Percentiles rank a stretch among this genome's conserved stretches.
Conservation (phyloP, 2,888 invertebrate genomes). For the Cheilosia scutellata region DNA sequence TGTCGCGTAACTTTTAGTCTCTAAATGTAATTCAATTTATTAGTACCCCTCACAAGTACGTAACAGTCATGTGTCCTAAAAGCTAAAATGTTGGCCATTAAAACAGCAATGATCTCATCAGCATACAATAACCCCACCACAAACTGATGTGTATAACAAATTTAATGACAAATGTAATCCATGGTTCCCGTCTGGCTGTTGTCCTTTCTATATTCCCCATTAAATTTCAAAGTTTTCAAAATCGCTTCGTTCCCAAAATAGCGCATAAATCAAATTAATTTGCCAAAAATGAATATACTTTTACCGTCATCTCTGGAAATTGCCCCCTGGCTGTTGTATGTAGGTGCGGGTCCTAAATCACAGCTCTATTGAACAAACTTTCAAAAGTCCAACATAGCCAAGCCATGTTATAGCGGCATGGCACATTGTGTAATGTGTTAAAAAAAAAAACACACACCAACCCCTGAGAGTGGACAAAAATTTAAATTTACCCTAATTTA, state of each 20-base stretch:
- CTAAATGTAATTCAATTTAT: no score
- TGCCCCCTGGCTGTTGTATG: neutral
- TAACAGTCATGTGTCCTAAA: no score
- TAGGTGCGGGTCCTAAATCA: neutral
- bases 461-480: slow-evolving; percentile 13
- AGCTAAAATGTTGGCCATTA: no score
- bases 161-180: slow-evolving; percentile 1
- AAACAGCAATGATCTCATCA: no score
- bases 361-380: neutral
- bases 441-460: neutral
- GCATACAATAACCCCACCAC: no score
- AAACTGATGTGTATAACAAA: no score
- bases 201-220: neutral
- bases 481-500: slow-evolving; percentile 51
- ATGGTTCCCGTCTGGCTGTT: neutral
- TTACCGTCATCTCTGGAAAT: neutral
- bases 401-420: neutral
- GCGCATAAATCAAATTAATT: slow-evolving; percentile 33
- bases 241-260: neutral
- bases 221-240: slow-evolving; percentile 6
- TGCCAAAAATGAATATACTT: slow-evolving; percentile 3
- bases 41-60: no score
- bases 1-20: no score
- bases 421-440: slow-evolving; percentile 8
- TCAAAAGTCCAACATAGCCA: neutral